A percentile compares a stretch with the other conserved stretches of the same genome.
These are phyloP conservation scores for Montifringilla adamsi DNA, from an alignment of 2,113 vertebrate genomes.

Conservation along the genomic window DNA sequence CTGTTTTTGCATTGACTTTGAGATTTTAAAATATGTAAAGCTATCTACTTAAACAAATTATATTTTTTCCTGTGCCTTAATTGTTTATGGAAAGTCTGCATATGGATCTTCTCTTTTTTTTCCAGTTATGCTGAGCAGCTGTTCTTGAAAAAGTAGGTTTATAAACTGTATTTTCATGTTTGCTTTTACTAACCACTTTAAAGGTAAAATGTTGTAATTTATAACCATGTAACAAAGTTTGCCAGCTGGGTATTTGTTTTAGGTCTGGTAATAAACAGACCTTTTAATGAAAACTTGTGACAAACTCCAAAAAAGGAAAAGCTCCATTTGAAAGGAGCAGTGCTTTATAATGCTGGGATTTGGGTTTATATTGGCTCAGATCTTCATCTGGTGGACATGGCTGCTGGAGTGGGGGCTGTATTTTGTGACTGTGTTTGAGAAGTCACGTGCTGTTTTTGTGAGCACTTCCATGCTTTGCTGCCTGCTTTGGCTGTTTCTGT, in stretches of 20 bases:
- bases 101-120: background rate
- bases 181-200: constrained; percentile 47
- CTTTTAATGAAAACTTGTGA: background rate
- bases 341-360: background rate
- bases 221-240: background rate
- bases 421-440: background rate
- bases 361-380: constrained; percentile 7
- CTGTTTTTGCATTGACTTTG: background rate
- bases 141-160: constrained; percentile 71
- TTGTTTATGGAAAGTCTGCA: constrained; percentile 29
- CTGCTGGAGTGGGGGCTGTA: background rate
- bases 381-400: background rate
- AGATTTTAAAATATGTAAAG: background rate
- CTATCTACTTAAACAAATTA: background rate
- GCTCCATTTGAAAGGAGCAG: background rate
- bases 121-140: constrained; percentile 64
- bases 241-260: background rate
- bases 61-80: background rate
- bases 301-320: background rate
- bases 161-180: constrained; percentile 25
- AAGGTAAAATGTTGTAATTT: background rate
- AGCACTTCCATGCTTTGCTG: background rate
- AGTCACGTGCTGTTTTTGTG: background rate
- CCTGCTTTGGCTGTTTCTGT: background rate
- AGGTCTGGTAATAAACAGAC: background rate